Evolutionary conservation across 2,888 invertebrate species (phyloP), one percentile per base, ranked within the genome.

Genomic region (Lasioglossum leucozonium): DNA sequence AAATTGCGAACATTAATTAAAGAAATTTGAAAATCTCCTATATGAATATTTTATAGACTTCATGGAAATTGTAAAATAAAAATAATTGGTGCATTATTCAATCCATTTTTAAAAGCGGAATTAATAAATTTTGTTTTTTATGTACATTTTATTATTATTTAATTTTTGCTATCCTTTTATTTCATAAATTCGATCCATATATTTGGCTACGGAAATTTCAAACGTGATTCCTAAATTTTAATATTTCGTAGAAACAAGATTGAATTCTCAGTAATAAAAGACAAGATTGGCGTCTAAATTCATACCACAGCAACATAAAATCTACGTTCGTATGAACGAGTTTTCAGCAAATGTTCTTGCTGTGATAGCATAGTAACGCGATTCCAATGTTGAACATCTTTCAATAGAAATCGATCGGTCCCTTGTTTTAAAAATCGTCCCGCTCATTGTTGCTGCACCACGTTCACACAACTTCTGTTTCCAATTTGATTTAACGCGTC

Each of bases 331-430:
- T 78, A 73, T 86, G 80, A 74, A 85, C 82, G 77, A 86, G 78
- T 85, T 91, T 90, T 89, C 85, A 87, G 78, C 85, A 87, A 90
- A 87, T 89, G 87, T 89, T 75, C 90, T 85, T 81, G 78, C 81
- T 81, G 78, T 83, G 76, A 86, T 87, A 89, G 88, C 83, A 84
- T 75, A 84, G 91, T 91, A 91, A 91, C 82, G 85, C 79, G 91
- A 91, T 72, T 76, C 89, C 89, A 13, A 75, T 91, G 91, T 91
- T 91, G 90, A 88, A 90, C 82, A 88, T 90, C 85, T 90, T 87
- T 85, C 85, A 88, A 90, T 91, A 87, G 88, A 89, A 90, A 91
- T 91, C 91, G 91, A 91, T 91, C 87, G 86, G 34, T 74, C 82
- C 77, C 77, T 85, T 85, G 83, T 87, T 90, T 81, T 87, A 84